Conservation (phyloP, 2,113 vertebrate species). For the Sorex fumeus region DNA sequence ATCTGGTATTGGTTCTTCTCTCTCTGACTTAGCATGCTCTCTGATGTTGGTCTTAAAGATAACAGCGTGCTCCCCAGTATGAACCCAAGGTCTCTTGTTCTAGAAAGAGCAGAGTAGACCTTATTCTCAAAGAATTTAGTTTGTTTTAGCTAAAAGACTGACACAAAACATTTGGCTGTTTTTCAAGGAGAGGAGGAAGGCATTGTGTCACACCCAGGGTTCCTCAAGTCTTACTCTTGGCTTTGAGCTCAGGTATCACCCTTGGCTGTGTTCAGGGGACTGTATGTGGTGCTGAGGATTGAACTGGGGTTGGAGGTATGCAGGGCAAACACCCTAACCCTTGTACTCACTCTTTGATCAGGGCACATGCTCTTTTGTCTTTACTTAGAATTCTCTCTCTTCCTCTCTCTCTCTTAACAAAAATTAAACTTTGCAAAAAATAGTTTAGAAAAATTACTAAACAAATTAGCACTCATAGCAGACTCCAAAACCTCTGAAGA, state of each 20-base stretch:
- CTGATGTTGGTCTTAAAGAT: neutral
- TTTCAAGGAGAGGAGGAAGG: neutral
- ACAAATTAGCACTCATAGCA: neutral
- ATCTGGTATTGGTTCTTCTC: too few species aligned
- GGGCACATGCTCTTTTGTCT: neutral
- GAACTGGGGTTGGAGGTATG: too few species aligned
- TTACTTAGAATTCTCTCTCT: neutral
- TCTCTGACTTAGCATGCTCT: too few species aligned
- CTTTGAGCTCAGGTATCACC: too few species aligned
- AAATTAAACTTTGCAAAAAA: too few species aligned
- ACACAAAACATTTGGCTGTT: neutral
- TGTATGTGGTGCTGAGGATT: too few species aligned
- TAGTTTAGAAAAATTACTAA: neutral
- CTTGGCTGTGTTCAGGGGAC: too few species aligned
- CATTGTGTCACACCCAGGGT: too few species aligned
- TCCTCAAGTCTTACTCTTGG: too few species aligned
- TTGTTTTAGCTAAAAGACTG: neutral
- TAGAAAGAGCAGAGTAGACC: neutral
- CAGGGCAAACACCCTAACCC: too few species aligned
- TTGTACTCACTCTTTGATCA: too few species aligned
- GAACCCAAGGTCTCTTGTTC: neutral
- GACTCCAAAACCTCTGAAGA: neutral
- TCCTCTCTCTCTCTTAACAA: neutral
- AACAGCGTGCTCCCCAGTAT: neutral
- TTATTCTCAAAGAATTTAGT: conserved; percentile 6